Evolutionary conservation across 30 jellyfish, hydroid and myxozoan species (phyloP).

Genomic region (Catostylus mosaicus): DNA sequence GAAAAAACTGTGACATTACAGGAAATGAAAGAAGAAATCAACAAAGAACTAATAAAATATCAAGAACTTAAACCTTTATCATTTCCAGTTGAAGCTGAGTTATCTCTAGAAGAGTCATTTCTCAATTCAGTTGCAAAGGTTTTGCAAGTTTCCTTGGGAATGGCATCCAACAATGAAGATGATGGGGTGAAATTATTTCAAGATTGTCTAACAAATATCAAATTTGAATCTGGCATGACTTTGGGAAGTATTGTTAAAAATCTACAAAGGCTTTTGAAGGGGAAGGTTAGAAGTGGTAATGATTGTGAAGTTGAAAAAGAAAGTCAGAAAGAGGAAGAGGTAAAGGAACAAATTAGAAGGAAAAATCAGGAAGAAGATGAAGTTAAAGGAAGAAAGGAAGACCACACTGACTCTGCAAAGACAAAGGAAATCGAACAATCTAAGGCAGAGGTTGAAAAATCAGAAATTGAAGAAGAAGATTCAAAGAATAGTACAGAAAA

Average conservation of each 20-base stretch:
- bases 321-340: background rate
- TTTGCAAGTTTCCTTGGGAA: slow-evolving; percentile 4
- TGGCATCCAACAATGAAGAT: background rate
- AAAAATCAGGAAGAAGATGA: slow-evolving; percentile 3
- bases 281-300: background rate
- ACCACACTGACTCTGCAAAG: background rate
- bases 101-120: slow-evolving; percentile 10
- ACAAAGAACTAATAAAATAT: slow-evolving; percentile 19
- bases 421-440: background rate
- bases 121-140: slow-evolving; percentile 15
- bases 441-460: background rate
- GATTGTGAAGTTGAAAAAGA: background rate
- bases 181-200: slow-evolving; percentile 16
- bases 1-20: slow-evolving; percentile 43
- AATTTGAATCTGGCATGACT: slow-evolving; percentile 30
- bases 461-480: background rate
- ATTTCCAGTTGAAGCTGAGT: background rate
- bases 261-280: background rate
- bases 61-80: slow-evolving; percentile 21
- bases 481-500: background rate
- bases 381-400: background rate
- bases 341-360: background rate
- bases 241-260: background rate
- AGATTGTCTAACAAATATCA: background rate
- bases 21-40: slow-evolving; percentile 15